Evolutionary conservation across 2,113 vertebrate genomes (phyloP), one percentile per base, ranked within the genome.

Genomic region (Oncorhynchus masou): DNA sequence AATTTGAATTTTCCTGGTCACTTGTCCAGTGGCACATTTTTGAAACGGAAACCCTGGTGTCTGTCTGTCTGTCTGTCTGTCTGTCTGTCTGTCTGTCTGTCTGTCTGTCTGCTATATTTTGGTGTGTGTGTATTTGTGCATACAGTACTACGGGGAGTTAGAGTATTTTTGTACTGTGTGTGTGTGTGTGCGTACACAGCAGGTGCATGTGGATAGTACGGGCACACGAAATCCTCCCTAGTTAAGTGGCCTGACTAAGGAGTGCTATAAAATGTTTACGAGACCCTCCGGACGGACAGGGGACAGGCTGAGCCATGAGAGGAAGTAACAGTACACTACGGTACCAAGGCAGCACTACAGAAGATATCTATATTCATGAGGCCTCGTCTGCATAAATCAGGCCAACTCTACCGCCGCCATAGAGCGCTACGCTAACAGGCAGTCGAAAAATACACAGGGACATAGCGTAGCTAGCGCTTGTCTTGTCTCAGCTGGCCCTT

Each of bases 161-260:
- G 67, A 45, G 29, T 3, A 29, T 45, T 19, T 19, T 3, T 64
- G 29, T 62, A 9, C 25, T 45, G 71, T 73, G 29, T 45, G 31
- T 31, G 29, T 31, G 25, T n/a, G 1, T 13, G 71, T 22, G 19
- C 19, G 31, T 25, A 48, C 24, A 71, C 48, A 77, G 68, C 29
- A 51, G 71, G 84, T 84, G 85, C 75, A 5, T 68, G 66, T 5
- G 16, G 27, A 19, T 25, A 68, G 31, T 20, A 16, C 39, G 66
- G 69, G 45, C 39, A 51, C 39, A 25, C 39, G 25, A 71, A 71
- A 71, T 49, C 22, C 69, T 51, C 4, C 67, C 31, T 68, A 39
- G 67, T 68, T 68, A 68, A 68, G 67, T 68, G 31, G 31, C 31
- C 67, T 68, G 67, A 68, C 67, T 39, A 68, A 34, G 29, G 67